These are phyloP conservation scores for Polyodon spathula DNA, from an alignment of 2,113 vertebrate genomes.

Conservation along the genomic window DNA sequence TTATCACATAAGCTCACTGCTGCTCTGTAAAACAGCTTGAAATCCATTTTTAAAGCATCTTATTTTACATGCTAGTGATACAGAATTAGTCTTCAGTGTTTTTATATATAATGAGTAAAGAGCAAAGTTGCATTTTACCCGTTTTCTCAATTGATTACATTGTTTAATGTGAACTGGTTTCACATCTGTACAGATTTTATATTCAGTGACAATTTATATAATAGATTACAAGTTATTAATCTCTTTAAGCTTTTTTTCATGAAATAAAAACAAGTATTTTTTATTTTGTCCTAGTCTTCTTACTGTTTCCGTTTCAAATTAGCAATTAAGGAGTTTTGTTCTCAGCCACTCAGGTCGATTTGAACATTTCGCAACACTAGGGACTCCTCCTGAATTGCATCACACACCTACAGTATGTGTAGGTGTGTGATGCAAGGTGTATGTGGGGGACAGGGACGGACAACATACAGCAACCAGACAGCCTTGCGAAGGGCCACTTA, in stretches of 20 bases:
- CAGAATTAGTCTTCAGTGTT: too few species aligned
- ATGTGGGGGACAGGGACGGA: too few species aligned
- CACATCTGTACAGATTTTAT: slow-evolving; percentile 24
- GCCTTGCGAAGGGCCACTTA: too few species aligned
- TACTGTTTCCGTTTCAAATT: background rate
- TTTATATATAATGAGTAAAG: background rate
- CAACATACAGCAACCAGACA: too few species aligned
- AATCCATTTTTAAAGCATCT: too few species aligned
- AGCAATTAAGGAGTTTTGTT: background rate
- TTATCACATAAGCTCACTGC: too few species aligned
- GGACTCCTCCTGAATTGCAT: too few species aligned
- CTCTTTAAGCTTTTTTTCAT: slow-evolving; percentile 9
- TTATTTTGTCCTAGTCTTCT: background rate
- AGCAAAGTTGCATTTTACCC: background rate
- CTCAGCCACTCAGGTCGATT: background rate
- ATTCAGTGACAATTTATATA: slow-evolving; percentile 9
- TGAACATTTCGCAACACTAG: too few species aligned
- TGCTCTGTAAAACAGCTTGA: too few species aligned
- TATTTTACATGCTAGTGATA: too few species aligned
- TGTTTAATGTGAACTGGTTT: slow-evolving; percentile 34
- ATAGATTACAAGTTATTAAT: slow-evolving; percentile 9
- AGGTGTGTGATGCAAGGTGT: too few species aligned
- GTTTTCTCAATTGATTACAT: background rate
- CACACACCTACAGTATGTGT: too few species aligned
- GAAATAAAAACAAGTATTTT: slow-evolving; percentile 1